Percentiles rank a stretch among this genome's conserved stretches.
phyloP scores from a whole-genome alignment of 2,888 invertebrate genomes.

The Brachyopa scutellaris region DNA sequence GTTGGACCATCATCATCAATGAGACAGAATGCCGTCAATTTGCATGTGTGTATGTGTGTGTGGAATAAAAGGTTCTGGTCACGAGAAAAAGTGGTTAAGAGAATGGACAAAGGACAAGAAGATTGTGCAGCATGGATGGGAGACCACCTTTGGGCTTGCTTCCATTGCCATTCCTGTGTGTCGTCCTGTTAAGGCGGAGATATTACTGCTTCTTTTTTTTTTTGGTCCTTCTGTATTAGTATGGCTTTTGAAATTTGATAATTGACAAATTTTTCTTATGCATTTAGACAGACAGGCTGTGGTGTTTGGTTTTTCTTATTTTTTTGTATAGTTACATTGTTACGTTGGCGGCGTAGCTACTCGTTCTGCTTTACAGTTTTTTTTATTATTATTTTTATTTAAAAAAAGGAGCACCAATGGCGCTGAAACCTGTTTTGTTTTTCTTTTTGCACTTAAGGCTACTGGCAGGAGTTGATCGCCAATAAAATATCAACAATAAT shows the following conservation, averaged over 20 bases:
- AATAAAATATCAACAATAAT: slow-evolving; percentile 4
- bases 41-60: slow-evolving; percentile 28
- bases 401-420: slow-evolving; percentile 26
- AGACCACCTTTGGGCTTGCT: slow-evolving; percentile 4
- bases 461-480: slow-evolving; percentile 4
- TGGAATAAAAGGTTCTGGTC: too few species aligned
- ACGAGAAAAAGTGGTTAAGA: background rate
- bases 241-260: slow-evolving; percentile 69
- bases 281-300: background rate
- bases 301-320: background rate
- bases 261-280: slow-evolving; percentile 47
- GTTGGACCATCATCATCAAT: slow-evolving; percentile 38
- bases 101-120: background rate
- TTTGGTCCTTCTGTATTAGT: slow-evolving; percentile 10
- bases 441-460: slow-evolving; percentile 15
- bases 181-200: background rate
- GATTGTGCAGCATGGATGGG: background rate
- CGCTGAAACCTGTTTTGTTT: slow-evolving; percentile 40
- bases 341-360: background rate
- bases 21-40: slow-evolving; percentile 71
- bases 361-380: background rate
- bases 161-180: too few species aligned
- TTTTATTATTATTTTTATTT: too few species aligned
- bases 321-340: slow-evolving; percentile 10
- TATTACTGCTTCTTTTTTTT: background rate